Evolutionary conservation across 2,888 invertebrate genomes (phyloP).

Genomic region (Athalia circularis): DNA sequence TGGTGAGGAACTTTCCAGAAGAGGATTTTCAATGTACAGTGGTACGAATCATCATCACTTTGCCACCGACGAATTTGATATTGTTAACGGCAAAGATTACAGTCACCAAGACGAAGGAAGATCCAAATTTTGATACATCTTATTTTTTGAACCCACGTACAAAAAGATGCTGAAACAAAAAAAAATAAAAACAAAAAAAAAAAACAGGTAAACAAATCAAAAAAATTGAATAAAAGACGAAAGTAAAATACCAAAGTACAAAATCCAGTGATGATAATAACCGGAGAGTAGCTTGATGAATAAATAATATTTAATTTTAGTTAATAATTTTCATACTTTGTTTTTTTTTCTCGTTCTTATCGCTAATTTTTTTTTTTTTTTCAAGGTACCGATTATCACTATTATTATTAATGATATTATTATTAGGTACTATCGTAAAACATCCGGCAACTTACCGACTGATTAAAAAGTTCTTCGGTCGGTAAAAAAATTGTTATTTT

Average conservation of each 20-base stretch:
- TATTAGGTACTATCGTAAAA: neutral
- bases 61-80: slow-evolving; percentile 56
- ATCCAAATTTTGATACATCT: slow-evolving; percentile 15
- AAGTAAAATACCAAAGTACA: too few relatives aligned
- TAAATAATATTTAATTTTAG: neutral
- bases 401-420: neutral
- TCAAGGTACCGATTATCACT: neutral
- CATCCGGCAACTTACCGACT: slow-evolving; percentile 18
- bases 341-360: neutral
- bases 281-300: too few relatives aligned
- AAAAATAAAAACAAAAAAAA: neutral
- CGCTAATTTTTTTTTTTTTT: neutral
- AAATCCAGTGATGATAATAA: too few relatives aligned
- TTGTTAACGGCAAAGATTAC: slow-evolving; percentile 56
- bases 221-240: neutral
- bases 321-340: neutral
- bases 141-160: neutral
- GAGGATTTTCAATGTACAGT: slow-evolving; percentile 79
- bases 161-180: neutral
- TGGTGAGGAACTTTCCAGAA: slow-evolving; percentile 77
- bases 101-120: slow-evolving; percentile 49
- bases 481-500: slow-evolving; percentile 1
- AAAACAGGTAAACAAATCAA: neutral
- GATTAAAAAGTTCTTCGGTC: neutral
- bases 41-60: slow-evolving; percentile 73